phyloP scores from a whole-genome alignment of 2,888 invertebrate genomes.

The Agelastica alni region DNA sequence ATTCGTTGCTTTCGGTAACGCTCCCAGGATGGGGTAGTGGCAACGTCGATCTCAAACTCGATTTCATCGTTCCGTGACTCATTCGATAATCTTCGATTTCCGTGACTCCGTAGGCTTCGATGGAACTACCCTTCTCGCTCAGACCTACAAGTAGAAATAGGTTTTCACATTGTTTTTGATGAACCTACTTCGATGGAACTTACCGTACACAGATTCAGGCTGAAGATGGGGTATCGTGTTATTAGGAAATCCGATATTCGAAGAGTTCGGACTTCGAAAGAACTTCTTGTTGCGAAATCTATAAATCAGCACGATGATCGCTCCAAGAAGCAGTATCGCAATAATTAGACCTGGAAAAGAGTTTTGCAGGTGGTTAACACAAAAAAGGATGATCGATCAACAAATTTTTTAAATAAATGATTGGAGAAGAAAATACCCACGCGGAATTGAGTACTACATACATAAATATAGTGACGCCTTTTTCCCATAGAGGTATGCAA shows the following conservation, averaged over 20 bases:
- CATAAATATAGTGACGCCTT: too few relatives aligned
- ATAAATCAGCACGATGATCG: constrained; percentile 56
- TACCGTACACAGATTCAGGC: constrained; percentile 59
- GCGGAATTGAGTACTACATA: too few relatives aligned
- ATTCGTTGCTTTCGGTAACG: constrained; percentile 69
- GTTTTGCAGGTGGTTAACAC: too few relatives aligned
- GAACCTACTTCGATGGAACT: constrained; percentile 1
- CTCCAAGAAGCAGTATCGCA: constrained; percentile 29
- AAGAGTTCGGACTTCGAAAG: constrained; percentile 71
- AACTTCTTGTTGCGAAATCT: constrained; percentile 74
- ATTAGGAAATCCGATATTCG: constrained; percentile 59
- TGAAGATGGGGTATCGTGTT: constrained; percentile 56
- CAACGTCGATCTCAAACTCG: constrained; percentile 59
- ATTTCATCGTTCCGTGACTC: constrained; percentile 59
- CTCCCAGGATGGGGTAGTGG: constrained; percentile 63
- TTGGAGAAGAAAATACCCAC: too few relatives aligned
- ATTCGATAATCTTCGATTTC: constrained; percentile 65
- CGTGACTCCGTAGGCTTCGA: constrained; percentile 63
- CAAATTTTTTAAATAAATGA: too few relatives aligned
- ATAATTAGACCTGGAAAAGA: constrained; percentile 29
- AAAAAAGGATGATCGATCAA: too few relatives aligned
- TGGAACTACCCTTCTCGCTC: constrained; percentile 45
- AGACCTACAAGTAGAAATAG: too few relatives aligned
- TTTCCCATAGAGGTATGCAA: too few relatives aligned
- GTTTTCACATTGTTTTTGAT: too few relatives aligned